phyloP scores from a whole-genome alignment of 2,113 vertebrate species.

The Anarrhichthys ocellatus region DNA sequence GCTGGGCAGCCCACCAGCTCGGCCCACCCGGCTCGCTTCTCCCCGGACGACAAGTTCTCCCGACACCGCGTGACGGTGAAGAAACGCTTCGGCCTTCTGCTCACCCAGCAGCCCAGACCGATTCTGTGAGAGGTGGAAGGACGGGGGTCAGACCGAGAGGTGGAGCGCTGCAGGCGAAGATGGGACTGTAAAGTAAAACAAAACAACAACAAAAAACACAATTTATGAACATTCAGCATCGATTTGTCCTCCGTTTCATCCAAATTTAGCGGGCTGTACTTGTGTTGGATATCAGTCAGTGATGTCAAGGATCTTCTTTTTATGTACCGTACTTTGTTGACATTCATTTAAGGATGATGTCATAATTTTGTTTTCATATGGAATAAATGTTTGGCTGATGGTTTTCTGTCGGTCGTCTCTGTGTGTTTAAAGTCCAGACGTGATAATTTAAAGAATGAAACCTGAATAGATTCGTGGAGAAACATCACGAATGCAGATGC shows the following conservation, averaged over 20 bases:
- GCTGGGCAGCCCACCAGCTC: constrained; percentile 87
- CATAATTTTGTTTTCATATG: constrained; percentile 25
- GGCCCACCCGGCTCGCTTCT: constrained; percentile 92
- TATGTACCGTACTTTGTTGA: background rate
- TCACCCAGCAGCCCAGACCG: constrained; percentile 89
- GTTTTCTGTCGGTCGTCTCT: background rate
- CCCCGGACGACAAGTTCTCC: constrained; percentile 93
- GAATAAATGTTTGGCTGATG: constrained; percentile 40
- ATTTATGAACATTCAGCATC: background rate
- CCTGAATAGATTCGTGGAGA: background rate
- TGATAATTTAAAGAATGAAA: background rate
- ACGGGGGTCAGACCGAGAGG: background rate
- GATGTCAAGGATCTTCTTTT: constrained; percentile 9
- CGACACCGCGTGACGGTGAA: constrained; percentile 89
- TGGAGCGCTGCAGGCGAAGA: background rate
- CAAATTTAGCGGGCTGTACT: background rate
- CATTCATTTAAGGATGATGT: background rate
- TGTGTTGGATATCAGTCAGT: background rate
- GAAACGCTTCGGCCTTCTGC: constrained; percentile 89
- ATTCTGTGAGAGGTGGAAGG: constrained; percentile 78
- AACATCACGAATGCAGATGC: background rate
- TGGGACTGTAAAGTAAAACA: background rate
- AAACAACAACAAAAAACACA: background rate
- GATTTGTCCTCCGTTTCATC: background rate
- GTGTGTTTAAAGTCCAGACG: background rate